Conservation (phyloP, 2,797 vertebrate species). For the Tokudaia tokunoshimensis region DNA sequence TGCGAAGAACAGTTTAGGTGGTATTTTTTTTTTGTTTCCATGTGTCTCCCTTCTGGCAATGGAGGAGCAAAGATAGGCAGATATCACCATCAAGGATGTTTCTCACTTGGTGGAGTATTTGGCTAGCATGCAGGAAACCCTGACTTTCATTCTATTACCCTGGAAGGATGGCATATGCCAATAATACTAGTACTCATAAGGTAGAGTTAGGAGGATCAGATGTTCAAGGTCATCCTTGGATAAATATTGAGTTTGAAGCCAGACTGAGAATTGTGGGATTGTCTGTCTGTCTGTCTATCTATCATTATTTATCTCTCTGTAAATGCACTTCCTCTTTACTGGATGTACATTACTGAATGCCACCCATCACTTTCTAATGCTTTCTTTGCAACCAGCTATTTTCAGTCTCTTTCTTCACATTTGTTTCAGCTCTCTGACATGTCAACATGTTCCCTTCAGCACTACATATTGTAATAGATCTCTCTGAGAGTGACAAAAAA, state of each 20-base stretch:
- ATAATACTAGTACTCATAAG: background rate
- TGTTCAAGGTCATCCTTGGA: background rate
- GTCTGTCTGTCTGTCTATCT: background rate
- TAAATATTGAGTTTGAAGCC: background rate
- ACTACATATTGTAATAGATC: constrained; percentile 74
- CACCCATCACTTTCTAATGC: constrained; percentile 79
- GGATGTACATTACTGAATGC: constrained; percentile 66
- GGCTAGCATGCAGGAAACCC: background rate
- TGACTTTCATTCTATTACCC: background rate
- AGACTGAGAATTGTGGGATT: background rate
- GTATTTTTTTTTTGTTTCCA: constrained; percentile 33
- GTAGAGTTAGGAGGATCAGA: background rate
- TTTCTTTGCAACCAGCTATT: constrained; percentile 84
- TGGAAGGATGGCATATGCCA: background rate
- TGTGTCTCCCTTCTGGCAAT: background rate
- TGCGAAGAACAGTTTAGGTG: constrained; percentile 22
- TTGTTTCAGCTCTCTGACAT: constrained; percentile 82
- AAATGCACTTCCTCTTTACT: constrained; percentile 70
- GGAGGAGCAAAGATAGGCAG: constrained; percentile 37
- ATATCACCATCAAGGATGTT: background rate
- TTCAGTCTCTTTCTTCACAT: constrained; percentile 82
- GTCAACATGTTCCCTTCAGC: constrained; percentile 82
- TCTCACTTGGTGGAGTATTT: background rate
- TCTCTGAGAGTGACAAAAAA: constrained; percentile 78
- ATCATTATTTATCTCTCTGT: background rate